Conservation (phyloP, 2,113 vertebrate species). For the Coptodon rendalli region DNA sequence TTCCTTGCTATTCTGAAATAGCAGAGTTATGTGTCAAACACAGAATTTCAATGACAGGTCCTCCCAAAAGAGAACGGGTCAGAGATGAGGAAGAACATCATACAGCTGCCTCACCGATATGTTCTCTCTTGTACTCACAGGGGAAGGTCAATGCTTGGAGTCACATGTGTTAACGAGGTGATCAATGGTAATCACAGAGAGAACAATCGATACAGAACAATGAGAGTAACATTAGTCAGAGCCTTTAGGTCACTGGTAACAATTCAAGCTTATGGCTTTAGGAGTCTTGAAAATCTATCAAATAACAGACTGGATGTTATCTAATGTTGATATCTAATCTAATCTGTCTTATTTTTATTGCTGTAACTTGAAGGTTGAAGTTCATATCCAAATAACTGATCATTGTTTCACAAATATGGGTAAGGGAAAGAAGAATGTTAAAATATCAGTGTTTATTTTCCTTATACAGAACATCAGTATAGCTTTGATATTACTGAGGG, state of each 20-base stretch:
- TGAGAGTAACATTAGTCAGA: neutral
- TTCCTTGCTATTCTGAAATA: neutral
- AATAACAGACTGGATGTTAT: neutral
- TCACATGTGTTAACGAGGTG: conserved; percentile 25
- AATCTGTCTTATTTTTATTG: neutral
- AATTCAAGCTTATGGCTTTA: neutral
- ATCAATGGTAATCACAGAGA: conserved; percentile 28
- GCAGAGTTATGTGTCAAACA: neutral
- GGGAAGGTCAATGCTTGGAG: conserved; percentile 1
- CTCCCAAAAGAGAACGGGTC: neutral
- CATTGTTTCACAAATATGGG: neutral
- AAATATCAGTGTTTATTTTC: neutral
- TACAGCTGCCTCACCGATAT: neutral
- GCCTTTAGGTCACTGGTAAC: neutral
- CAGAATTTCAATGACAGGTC: neutral
- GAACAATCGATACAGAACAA: conserved; percentile 13
- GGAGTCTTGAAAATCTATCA: neutral
- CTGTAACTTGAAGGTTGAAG: neutral
- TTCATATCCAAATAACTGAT: neutral
- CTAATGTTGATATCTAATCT: neutral
- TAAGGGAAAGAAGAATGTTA: neutral
- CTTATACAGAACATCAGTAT: neutral
- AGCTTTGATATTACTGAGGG: neutral
- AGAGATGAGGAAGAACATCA: neutral
- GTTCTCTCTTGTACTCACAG: neutral